Evolutionary conservation across 2,113 vertebrate species (phyloP), one percentile per base, ranked within the genome.

Genomic region (Smithornis capensis): DNA sequence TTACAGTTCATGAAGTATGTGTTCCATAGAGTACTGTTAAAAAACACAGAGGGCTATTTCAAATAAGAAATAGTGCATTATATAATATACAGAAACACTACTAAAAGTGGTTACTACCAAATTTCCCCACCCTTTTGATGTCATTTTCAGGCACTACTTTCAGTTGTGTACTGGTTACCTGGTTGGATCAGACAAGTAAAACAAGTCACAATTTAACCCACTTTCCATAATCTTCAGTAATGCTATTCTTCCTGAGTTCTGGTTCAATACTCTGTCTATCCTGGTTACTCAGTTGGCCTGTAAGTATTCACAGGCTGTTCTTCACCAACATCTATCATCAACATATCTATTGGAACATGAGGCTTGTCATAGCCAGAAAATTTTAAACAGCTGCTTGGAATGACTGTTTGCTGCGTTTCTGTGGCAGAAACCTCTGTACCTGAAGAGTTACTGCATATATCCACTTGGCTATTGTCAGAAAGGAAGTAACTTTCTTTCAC

Each of bases 301-400:
- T 98, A 98, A 22, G 96, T 97, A 73, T 96, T 91, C 70, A 98
- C 91, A 79, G 97, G 89, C 63, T 97, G 97, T 6, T 97, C 96
- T 53, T 74, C 94, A 29, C 50, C 94, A 38, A 95, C 81, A 24
- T 96, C 97, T 42, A 97, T 65, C 29, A 96, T 63, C 49, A 90
- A 52, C 60, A 95, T 11, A 29, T 97, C 91, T 59, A 98, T 81
- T 0, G 97, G 89, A 45, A 98, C 94, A 1, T 98, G 98, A 7
- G 98, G 98, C 50, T 97, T 98, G 81, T 98, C 97, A 17, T 98
- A 98, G 60, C 98, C 98, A 53, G 95, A 98, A 37, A 96, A 94
- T 33, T 80, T 93, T 22, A 70, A 78, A 57, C 65, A 80, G 24
- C 35, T 96, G 55, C 80, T 96, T 52, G 57, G 83, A 2, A 12